phyloP scores from a whole-genome alignment of 2,113 vertebrate species.

The Origma solitaria region DNA sequence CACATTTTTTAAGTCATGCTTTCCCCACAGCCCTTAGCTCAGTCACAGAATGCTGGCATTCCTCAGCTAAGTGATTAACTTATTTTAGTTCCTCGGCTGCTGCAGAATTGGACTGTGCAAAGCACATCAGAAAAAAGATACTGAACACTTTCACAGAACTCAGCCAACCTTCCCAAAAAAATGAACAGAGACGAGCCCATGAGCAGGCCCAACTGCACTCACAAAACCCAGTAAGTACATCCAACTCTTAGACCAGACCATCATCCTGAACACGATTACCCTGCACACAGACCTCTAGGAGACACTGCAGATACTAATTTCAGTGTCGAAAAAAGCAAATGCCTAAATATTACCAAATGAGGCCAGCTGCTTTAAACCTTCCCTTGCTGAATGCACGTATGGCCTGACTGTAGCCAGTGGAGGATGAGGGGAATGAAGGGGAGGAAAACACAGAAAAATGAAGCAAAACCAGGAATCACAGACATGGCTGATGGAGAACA shows the following conservation, averaged over 20 bases:
- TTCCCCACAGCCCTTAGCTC: background rate
- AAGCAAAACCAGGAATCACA: background rate
- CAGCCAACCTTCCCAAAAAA: background rate
- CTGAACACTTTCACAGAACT: background rate
- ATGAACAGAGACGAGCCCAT: background rate
- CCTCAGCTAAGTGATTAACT: background rate
- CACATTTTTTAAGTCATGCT: background rate
- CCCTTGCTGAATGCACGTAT: background rate
- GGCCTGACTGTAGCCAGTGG: background rate
- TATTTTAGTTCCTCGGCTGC: background rate
- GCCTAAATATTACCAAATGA: background rate
- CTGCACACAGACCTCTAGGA: background rate
- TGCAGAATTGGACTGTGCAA: background rate
- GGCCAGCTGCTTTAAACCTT: background rate
- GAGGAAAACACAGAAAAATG: background rate
- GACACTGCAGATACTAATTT: background rate
- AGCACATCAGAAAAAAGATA: background rate
- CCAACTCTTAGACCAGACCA: background rate
- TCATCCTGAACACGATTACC: background rate
- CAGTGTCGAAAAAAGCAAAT: background rate
- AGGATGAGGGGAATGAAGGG: background rate
- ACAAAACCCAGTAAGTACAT: background rate
- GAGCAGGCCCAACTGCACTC: background rate
- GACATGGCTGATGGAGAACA: background rate
- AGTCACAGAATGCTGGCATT: background rate